phyloP scores from a whole-genome alignment of 2,888 invertebrate genomes.

The Thymelicus lineola region DNA sequence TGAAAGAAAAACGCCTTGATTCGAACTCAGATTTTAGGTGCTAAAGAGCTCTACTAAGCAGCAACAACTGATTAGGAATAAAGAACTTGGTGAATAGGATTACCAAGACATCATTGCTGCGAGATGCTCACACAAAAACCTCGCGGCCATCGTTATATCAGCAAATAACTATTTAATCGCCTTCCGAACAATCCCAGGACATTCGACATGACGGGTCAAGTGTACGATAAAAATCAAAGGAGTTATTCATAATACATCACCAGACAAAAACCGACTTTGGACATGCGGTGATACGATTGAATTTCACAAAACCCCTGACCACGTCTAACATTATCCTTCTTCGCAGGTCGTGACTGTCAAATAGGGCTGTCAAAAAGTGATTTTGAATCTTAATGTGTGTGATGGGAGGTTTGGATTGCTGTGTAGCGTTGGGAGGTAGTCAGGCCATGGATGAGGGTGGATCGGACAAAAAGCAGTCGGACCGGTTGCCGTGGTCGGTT shows the following conservation, averaged over 20 bases:
- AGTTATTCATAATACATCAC: constrained; percentile 60
- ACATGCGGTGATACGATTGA: constrained; percentile 43
- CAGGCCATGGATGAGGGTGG: constrained; percentile 73
- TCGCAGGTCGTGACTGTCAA: constrained; percentile 76
- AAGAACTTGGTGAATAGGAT: not conserved
- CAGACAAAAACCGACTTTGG: constrained; percentile 51
- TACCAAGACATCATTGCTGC: constrained; percentile 5
- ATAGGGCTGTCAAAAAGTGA: constrained; percentile 42
- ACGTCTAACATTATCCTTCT: constrained; percentile 75
- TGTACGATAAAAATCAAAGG: constrained; percentile 75
- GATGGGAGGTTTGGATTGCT: constrained; percentile 40
- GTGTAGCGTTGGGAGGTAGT: constrained; percentile 49
- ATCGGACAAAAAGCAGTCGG: constrained; percentile 75
- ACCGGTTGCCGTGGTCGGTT: constrained; percentile 67
- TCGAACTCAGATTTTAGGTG: too few species aligned
- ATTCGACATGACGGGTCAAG: constrained; percentile 78
- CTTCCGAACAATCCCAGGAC: constrained; percentile 77
- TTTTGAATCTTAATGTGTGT: constrained; percentile 43
- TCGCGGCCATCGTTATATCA: constrained; percentile 46
- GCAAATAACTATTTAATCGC: constrained; percentile 66
- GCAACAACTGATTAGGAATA: not conserved
- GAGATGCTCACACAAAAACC: constrained; percentile 23
- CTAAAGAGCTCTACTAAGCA: too few species aligned
- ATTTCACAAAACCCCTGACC: constrained; percentile 45
- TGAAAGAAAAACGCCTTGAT: too few species aligned